A percentile compares a stretch with the other conserved stretches of the same genome.
phyloP scores from a whole-genome alignment of 1,140 invertebrate species.

The Dinoponera quadriceps region DNA sequence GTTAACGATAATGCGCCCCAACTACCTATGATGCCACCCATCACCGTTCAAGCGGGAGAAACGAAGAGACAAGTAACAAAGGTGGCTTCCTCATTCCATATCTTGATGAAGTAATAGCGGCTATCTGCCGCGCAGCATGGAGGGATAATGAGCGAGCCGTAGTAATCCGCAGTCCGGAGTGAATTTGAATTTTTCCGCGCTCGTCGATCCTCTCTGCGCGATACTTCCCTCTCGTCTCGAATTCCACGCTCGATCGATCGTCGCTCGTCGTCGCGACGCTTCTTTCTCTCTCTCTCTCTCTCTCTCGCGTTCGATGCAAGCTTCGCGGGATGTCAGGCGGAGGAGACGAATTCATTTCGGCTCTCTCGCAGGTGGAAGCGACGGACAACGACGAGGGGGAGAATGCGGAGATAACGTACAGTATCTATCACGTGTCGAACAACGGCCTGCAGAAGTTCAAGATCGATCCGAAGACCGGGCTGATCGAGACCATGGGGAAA shows the following conservation, averaged over 20 bases:
- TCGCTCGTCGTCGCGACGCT: neutral
- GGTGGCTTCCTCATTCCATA: conserved; percentile 80
- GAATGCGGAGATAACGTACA: conserved; percentile 93
- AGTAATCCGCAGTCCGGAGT: no score
- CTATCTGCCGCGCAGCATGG: neutral
- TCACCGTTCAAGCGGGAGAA: conserved; percentile 93
- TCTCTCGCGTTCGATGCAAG: neutral
- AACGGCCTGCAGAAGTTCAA: conserved; percentile 94
- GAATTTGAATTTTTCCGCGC: neutral
- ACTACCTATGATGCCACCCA: conserved; percentile 91
- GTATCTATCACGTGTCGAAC: conserved; percentile 95
- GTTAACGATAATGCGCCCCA: conserved; percentile 94
- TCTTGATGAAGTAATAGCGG: neutral
- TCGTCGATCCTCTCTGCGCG: neutral
- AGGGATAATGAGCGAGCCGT: neutral
- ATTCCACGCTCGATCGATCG: neutral
- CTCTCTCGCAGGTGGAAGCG: conserved; percentile 88
- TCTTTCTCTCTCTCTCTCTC: neutral
- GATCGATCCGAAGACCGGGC: conserved; percentile 92
- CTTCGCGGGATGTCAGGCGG: neutral
- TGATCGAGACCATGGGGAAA: conserved; percentile 91
- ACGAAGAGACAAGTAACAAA: conserved; percentile 91
- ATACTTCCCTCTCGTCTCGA: neutral
- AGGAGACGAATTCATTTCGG: neutral
- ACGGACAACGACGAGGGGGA: conserved; percentile 94